Conservation (phyloP, 2,797 vertebrate species). For the Carapus acus region DNA sequence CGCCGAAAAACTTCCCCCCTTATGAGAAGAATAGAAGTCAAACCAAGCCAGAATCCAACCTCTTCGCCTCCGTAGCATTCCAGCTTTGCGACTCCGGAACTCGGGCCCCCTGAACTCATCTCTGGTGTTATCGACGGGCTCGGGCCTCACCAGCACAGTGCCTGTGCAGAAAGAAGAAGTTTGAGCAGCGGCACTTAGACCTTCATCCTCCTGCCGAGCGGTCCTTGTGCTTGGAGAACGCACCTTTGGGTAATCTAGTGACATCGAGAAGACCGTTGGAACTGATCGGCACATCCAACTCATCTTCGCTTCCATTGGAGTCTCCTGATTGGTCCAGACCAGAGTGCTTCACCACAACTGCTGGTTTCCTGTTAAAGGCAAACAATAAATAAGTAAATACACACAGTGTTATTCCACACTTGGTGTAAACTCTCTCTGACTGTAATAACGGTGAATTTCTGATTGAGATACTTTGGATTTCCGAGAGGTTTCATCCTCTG, state of each 20-base stretch:
- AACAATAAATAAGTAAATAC: not conserved
- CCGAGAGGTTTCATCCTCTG: too few relatives aligned
- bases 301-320: conserved; percentile 76
- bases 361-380: conserved; percentile 80
- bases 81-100: conserved; percentile 84
- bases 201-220: too few relatives aligned
- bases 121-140: conserved; percentile 89
- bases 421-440: too few relatives aligned
- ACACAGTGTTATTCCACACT: not conserved
- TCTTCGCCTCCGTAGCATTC: conserved; percentile 81
- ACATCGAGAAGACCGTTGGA: conserved; percentile 84
- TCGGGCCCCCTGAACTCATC: conserved; percentile 99
- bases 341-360: conserved; percentile 87
- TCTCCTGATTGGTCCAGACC: conserved; percentile 88
- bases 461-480: too few relatives aligned
- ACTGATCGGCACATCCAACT: conserved; percentile 72
- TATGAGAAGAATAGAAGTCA: too few relatives aligned
- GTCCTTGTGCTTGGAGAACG: too few relatives aligned
- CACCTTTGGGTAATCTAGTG: conserved; percentile 92
- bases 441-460: too few relatives aligned
- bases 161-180: conserved; percentile 71
- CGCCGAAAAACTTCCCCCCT: too few relatives aligned
- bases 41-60: conserved; percentile 77
- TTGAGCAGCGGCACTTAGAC: not conserved
- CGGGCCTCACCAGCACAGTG: conserved; percentile 90